Conservation (phyloP, 1,140 invertebrate genomes). For the Diorhabda carinulata region DNA sequence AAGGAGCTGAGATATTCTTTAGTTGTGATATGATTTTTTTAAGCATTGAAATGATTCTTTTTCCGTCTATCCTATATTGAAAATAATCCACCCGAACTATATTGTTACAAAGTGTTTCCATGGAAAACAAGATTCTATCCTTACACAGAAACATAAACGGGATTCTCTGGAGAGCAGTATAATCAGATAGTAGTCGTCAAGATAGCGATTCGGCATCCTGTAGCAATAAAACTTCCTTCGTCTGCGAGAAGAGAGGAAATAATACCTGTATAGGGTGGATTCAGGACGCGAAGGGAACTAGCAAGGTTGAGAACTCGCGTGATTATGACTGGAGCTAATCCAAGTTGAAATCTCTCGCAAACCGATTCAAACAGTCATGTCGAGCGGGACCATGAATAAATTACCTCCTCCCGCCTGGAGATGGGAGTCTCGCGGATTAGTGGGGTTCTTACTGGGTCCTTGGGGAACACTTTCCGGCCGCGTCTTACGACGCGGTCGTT, state of each 20-base stretch:
- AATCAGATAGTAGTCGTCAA: constrained; percentile 6
- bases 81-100: too few species aligned
- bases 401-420: constrained; percentile 26
- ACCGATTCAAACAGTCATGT: constrained; percentile 42
- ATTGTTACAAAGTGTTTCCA: too few species aligned
- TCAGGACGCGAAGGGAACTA: constrained; percentile 4
- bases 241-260: constrained; percentile 25
- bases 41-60: too few species aligned
- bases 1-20: too few species aligned
- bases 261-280: constrained; percentile 5
- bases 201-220: constrained; percentile 4
- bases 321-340: constrained; percentile 44
- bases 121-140: background rate
- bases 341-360: constrained; percentile 42
- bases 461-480: constrained; percentile 40
- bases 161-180: background rate
- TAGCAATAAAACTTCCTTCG: constrained; percentile 29
- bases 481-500: constrained; percentile 36
- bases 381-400: constrained; percentile 43
- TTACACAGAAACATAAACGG: background rate
- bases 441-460: constrained; percentile 36
- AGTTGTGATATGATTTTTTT: too few species aligned
- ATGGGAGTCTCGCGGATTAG: constrained; percentile 42
- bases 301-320: constrained; percentile 15
- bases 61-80: too few species aligned